phyloP scores from a whole-genome alignment of 2,797 vertebrate genomes.

The Meda fulgida region DNA sequence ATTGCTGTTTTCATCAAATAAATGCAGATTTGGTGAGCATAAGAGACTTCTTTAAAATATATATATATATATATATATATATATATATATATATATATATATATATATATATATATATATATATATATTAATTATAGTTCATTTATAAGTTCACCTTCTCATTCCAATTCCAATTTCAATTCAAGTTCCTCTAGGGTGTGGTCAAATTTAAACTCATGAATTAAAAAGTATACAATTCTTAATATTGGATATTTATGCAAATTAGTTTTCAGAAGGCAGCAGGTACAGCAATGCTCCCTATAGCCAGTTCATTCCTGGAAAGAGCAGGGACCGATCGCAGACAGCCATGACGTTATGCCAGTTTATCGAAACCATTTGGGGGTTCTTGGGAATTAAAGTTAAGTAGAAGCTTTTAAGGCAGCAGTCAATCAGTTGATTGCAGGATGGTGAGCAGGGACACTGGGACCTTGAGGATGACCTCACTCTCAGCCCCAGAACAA shows the following conservation, averaged over 20 bases:
- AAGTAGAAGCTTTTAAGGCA: conserved; percentile 45
- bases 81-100: too few species aligned
- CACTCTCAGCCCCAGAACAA: conserved; percentile 47
- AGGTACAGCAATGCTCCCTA: background rate
- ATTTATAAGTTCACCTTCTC: background rate
- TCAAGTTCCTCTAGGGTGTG: background rate
- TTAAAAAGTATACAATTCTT: background rate
- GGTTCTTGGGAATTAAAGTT: conserved; percentile 31
- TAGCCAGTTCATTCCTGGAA: background rate
- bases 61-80: too few species aligned
- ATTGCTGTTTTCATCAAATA: too few species aligned
- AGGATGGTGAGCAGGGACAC: conserved; percentile 48
- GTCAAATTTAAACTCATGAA: background rate
- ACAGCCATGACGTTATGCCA: conserved; percentile 10
- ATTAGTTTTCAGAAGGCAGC: background rate
- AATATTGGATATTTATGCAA: background rate
- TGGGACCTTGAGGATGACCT: conserved; percentile 54
- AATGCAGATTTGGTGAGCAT: too few species aligned
- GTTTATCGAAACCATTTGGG: conserved; percentile 20
- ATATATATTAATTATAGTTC: background rate
- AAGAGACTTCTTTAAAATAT: too few species aligned
- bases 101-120: too few species aligned
- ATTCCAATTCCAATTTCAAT: background rate
- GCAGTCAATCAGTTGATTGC: conserved; percentile 50
- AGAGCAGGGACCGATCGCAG: conserved; percentile 8